Conservation (phyloP, 2,888 invertebrate species). For the Oeneis ivallda region DNA sequence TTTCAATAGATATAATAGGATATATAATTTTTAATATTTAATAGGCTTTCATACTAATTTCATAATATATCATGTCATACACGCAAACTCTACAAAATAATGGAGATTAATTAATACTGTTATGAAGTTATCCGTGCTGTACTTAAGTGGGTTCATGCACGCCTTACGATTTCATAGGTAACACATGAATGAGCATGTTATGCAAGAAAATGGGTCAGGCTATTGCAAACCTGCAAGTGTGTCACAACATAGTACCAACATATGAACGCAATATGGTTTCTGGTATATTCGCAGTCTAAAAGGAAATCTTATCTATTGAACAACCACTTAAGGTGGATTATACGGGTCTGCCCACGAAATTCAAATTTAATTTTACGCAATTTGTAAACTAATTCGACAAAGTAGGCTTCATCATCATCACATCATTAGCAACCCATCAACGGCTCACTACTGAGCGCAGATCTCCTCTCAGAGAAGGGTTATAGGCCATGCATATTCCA, state of each 20-base stretch:
- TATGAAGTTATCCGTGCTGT: background rate
- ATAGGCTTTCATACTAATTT: no score
- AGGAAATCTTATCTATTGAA: slow-evolving; percentile 13
- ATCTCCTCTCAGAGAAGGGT: no score
- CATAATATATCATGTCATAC: background rate
- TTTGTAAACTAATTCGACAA: no score
- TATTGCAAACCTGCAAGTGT: slow-evolving; percentile 36
- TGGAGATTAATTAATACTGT: background rate
- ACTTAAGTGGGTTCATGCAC: slow-evolving; percentile 9
- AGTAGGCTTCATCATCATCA: no score
- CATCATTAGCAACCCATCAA: no score
- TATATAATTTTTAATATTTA: no score
- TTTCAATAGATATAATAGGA: no score
- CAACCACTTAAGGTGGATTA: no score
- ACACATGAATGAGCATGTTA: slow-evolving; percentile 63
- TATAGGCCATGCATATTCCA: no score
- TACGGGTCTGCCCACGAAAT: no score
- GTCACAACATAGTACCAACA: slow-evolving; percentile 26
- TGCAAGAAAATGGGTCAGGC: slow-evolving; percentile 61
- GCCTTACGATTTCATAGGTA: slow-evolving; percentile 49
- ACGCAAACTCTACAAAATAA: background rate
- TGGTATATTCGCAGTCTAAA: background rate
- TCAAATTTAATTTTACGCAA: no score
- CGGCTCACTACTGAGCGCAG: no score
- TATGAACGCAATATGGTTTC: slow-evolving; percentile 21